A percentile compares a stretch with the other conserved stretches of the same genome.
phyloP scores from a whole-genome alignment of 2,797 vertebrate species.

The Enteromius thamalakanensis region DNA sequence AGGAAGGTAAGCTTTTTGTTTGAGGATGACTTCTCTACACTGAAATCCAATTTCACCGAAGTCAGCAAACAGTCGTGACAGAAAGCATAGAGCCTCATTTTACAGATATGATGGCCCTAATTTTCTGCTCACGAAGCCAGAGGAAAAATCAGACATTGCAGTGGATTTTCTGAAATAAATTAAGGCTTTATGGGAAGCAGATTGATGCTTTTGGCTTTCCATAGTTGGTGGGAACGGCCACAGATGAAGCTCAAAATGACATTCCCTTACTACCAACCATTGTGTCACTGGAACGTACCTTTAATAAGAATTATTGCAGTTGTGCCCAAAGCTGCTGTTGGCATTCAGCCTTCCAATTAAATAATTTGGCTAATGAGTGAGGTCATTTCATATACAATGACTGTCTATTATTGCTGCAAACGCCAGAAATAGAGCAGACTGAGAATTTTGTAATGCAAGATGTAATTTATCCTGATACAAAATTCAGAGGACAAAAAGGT shows the following conservation, averaged over 20 bases:
- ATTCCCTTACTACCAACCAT: constrained; percentile 27
- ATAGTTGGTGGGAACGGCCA: constrained; percentile 18
- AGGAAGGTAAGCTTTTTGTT: constrained; percentile 75
- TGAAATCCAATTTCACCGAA: constrained; percentile 34
- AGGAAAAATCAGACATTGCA: constrained; percentile 38
- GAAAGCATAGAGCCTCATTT: constrained; percentile 11
- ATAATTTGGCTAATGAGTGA: constrained; percentile 17
- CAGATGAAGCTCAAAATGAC: constrained; percentile 47
- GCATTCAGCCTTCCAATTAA: constrained; percentile 39
- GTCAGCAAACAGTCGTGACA: not conserved
- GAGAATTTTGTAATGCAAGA: not conserved
- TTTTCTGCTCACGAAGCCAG: constrained; percentile 10
- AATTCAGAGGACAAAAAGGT: not conserved
- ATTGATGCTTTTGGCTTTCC: constrained; percentile 25
- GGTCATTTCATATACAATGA: constrained; percentile 22
- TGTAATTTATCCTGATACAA: not conserved
- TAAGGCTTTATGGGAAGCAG: constrained; percentile 48
- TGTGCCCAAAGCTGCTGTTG: constrained; percentile 28
- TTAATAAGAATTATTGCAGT: constrained; percentile 40
- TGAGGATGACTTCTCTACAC: not conserved
- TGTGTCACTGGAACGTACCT: constrained; percentile 17
- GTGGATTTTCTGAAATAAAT: constrained; percentile 33
- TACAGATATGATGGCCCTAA: not conserved
- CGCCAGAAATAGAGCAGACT: constrained; percentile 7
- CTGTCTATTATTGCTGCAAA: not conserved